Evolutionary conservation across 2,113 vertebrate species (phyloP).

Genomic region (Promerops cafer): DNA sequence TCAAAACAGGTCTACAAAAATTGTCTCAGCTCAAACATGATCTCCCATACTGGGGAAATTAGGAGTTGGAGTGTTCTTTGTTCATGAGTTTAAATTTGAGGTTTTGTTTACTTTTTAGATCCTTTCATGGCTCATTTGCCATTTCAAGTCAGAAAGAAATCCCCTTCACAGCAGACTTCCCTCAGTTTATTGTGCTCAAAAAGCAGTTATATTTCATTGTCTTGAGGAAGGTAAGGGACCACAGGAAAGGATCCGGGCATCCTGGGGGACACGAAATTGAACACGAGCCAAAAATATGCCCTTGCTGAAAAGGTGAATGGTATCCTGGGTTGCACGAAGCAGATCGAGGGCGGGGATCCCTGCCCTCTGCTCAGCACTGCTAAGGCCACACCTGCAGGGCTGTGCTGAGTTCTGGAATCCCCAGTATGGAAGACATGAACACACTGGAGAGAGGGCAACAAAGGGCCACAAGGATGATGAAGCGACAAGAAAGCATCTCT

Average conservation of each 20-base stretch:
- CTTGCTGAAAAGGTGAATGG: background rate
- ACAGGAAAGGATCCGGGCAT: background rate
- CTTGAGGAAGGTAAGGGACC: background rate
- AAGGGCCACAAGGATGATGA: background rate
- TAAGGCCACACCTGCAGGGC: background rate
- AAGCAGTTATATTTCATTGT: background rate
- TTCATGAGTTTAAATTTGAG: background rate
- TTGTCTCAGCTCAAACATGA: background rate
- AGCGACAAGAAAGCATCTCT: background rate
- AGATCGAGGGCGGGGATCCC: background rate
- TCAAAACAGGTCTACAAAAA: background rate
- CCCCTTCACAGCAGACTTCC: background rate
- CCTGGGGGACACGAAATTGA: background rate
- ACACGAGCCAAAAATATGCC: accelerated
- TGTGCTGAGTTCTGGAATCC: background rate
- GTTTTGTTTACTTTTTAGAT: background rate
- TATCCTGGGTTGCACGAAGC: background rate
- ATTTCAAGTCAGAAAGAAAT: background rate
- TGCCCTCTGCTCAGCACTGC: background rate
- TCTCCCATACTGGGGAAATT: background rate
- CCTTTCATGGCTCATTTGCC: background rate
- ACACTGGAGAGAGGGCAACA: background rate
- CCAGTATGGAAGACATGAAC: background rate
- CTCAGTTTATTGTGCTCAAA: background rate
- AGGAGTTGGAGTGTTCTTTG: background rate